These are phyloP conservation scores for Ispidina lecontei DNA, from an alignment of 2,797 vertebrate species.

Conservation along the genomic window DNA sequence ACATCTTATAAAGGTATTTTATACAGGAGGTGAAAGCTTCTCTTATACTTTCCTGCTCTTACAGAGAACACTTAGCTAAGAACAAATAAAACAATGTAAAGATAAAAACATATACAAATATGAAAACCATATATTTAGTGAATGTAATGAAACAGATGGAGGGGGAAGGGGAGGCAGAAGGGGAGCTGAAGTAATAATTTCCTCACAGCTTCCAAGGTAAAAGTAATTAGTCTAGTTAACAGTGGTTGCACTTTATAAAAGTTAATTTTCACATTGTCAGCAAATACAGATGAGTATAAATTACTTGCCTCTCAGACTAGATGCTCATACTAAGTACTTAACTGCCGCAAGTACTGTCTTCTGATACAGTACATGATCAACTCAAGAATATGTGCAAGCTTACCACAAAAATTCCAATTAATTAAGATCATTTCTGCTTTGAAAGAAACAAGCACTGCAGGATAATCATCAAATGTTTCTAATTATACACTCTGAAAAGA, in stretches of 20 bases:
- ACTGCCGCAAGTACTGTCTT: background rate
- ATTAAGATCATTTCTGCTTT: background rate
- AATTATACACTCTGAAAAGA: background rate
- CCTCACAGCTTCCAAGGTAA: background rate
- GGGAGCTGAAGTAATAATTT: background rate
- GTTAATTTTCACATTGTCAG: background rate
- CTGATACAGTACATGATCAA: background rate
- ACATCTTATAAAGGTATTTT: background rate
- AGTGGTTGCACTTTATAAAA: background rate
- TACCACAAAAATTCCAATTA: background rate
- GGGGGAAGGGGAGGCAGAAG: background rate
- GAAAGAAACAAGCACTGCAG: background rate
- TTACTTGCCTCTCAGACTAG: background rate
- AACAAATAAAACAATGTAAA: background rate
- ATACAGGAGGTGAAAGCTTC: background rate
- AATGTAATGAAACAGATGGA: background rate
- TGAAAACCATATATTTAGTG: background rate
- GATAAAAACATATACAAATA: background rate
- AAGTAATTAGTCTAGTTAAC: background rate
- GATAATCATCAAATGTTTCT: background rate
- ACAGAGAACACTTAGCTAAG: background rate
- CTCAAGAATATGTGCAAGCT: background rate
- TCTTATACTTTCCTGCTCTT: background rate
- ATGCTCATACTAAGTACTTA: background rate
- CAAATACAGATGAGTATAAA: background rate